Evolutionary conservation across 2,797 vertebrate genomes (phyloP).

Genomic region (Natrix natrix): DNA sequence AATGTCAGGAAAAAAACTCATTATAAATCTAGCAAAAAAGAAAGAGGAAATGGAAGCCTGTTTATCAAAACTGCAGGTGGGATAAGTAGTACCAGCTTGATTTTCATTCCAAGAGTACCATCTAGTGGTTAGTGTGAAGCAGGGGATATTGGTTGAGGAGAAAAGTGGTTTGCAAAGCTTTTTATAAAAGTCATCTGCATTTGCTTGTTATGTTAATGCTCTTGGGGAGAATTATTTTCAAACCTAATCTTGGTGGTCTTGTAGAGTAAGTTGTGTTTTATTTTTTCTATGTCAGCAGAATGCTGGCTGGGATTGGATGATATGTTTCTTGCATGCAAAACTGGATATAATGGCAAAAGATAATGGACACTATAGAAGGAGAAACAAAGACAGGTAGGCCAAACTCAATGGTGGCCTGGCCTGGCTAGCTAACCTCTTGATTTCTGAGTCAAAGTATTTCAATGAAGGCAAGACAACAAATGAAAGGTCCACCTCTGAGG

Average conservation of each 20-base stretch:
- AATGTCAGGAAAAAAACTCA: constrained; percentile 19
- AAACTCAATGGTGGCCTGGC: background rate
- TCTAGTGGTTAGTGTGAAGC: constrained; percentile 4
- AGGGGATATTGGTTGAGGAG: background rate
- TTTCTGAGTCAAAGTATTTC: background rate
- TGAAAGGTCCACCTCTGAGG: background rate
- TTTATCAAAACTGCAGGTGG: background rate
- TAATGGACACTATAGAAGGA: background rate
- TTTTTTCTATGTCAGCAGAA: background rate
- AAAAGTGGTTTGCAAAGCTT: background rate
- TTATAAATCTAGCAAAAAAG: fast-evolving
- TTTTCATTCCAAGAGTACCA: constrained; percentile 38
- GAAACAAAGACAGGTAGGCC: background rate
- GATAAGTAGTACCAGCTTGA: fast-evolving
- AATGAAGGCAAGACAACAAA: background rate
- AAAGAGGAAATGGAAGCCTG: background rate
- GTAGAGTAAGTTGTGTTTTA: background rate
- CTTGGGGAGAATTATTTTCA: background rate
- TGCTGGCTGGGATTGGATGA: background rate
- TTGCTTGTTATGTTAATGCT: background rate
- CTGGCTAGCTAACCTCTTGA: background rate
- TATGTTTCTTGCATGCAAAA: background rate
- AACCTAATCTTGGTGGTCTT: no score
- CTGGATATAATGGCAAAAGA: background rate
- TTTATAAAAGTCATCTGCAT: background rate